Evolutionary conservation across 2,113 vertebrate species (phyloP).

Genomic region (Campylomormyrus tamandua): DNA sequence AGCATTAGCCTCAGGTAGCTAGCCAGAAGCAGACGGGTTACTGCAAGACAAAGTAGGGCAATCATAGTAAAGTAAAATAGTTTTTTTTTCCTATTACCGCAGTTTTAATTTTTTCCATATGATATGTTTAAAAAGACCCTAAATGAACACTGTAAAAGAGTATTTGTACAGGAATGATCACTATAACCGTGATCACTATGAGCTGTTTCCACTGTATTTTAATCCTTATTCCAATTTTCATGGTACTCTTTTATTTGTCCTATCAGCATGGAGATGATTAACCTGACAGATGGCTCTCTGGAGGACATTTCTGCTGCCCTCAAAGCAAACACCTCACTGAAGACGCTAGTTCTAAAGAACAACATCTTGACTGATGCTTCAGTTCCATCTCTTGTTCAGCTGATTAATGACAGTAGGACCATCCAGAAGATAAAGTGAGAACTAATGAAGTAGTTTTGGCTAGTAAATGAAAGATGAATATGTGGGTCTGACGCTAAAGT

Average conservation of each 20-base stretch:
- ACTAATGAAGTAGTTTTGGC: not conserved
- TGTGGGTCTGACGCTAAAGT: not conserved
- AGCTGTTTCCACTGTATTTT: not conserved
- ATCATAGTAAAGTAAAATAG: too few species aligned
- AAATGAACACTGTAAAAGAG: too few species aligned
- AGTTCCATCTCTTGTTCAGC: constrained; percentile 43
- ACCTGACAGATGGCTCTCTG: constrained; percentile 47
- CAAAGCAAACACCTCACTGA: constrained; percentile 41
- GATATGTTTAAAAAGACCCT: too few species aligned
- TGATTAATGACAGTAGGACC: constrained; percentile 39
- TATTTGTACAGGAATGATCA: too few species aligned
- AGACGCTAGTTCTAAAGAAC: constrained; percentile 51
- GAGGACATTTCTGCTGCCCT: constrained; percentile 50
- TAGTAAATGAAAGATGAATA: not conserved
- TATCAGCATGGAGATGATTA: constrained; percentile 47
- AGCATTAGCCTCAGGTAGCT: too few species aligned
- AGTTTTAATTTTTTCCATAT: too few species aligned
- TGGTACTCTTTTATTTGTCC: not conserved
- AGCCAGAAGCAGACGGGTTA: too few species aligned
- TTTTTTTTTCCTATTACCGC: too few species aligned
- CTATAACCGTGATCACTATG: too few species aligned
- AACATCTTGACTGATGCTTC: constrained; percentile 48
- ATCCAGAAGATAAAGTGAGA: constrained; percentile 51
- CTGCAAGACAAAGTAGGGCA: too few species aligned
- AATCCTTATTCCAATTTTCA: not conserved